Percentiles rank a stretch among this genome's conserved stretches.
These are phyloP conservation scores for Notodonta ziczac DNA, from an alignment of 2,888 invertebrate species.

Conservation along the genomic window DNA sequence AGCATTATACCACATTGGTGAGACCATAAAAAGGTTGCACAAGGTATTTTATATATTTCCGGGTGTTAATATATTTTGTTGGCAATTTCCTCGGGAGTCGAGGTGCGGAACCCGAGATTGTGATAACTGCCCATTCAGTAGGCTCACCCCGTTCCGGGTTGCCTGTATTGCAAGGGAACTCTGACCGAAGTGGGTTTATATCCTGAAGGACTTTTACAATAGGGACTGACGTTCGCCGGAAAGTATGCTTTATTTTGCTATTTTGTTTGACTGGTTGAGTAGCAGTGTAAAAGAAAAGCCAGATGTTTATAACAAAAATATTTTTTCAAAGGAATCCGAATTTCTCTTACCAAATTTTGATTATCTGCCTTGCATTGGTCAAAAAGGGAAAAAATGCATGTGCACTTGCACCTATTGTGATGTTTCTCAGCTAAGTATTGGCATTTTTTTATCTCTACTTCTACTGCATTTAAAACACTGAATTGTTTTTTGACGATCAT, in stretches of 20 bases:
- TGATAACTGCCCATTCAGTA: slow-evolving; percentile 33
- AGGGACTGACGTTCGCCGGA: slow-evolving; percentile 9
- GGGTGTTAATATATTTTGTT: slow-evolving; percentile 23
- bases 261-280: too few species aligned
- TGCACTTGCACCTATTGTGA: too few species aligned
- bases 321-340: too few species aligned
- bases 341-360: too few species aligned
- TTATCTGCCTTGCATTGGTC: too few species aligned
- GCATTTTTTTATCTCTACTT: too few species aligned
- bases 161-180: slow-evolving; percentile 21
- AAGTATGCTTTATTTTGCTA: slow-evolving; percentile 8
- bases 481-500: background rate
- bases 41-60: slow-evolving; percentile 11
- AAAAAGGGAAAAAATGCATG: too few species aligned
- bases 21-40: background rate
- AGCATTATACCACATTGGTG: too few species aligned
- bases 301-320: too few species aligned
- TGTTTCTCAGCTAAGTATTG: too few species aligned
- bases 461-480: too few species aligned
- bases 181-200: slow-evolving; percentile 32
- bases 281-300: too few species aligned
- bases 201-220: slow-evolving; percentile 29
- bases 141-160: slow-evolving; percentile 30
- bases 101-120: slow-evolving; percentile 21
- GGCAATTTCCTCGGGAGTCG: slow-evolving; percentile 20